These are phyloP conservation scores for Pterostichus niger DNA, from an alignment of 2,888 invertebrate species.

Conservation along the genomic window DNA sequence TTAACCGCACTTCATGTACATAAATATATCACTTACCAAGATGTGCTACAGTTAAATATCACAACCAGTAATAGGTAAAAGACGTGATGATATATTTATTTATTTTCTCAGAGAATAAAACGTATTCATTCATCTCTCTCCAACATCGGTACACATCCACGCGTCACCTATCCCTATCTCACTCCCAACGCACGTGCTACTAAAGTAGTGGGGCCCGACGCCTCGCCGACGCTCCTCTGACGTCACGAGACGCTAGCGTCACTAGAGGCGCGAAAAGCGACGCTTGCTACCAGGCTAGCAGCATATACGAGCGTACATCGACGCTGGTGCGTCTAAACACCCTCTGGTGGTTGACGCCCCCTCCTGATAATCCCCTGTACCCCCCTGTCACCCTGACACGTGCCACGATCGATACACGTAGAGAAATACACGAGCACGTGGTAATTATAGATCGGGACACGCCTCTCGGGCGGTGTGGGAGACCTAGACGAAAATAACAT, in stretches of 20 bases:
- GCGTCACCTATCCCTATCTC: too few species aligned
- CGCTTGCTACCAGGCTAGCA: constrained; percentile 73
- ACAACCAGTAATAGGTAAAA: too few species aligned
- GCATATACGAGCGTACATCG: constrained; percentile 66
- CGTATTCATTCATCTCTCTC: too few species aligned
- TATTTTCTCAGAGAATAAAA: too few species aligned
- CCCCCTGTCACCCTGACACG: neutral
- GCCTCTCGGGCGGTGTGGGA: neutral
- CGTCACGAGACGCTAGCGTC: constrained; percentile 61
- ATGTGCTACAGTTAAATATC: too few species aligned
- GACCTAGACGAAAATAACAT: constrained; percentile 5
- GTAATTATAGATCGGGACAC: constrained; percentile 18
- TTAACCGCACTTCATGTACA: too few species aligned
- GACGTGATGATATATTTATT: too few species aligned
- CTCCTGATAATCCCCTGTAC: too few species aligned
- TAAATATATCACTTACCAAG: too few species aligned
- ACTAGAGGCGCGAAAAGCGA: constrained; percentile 73
- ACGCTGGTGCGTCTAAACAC: constrained; percentile 23
- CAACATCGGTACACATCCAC: too few species aligned
- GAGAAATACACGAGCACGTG: neutral
- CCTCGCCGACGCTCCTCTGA: constrained; percentile 28
- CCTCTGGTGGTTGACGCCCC: neutral
- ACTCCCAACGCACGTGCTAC: too few species aligned
- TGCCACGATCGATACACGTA: neutral
- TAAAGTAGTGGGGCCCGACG: neutral